Evolutionary conservation across 2,888 invertebrate species (phyloP), one percentile per base, ranked within the genome.

Genomic region (Schizotus pectinicornis): DNA sequence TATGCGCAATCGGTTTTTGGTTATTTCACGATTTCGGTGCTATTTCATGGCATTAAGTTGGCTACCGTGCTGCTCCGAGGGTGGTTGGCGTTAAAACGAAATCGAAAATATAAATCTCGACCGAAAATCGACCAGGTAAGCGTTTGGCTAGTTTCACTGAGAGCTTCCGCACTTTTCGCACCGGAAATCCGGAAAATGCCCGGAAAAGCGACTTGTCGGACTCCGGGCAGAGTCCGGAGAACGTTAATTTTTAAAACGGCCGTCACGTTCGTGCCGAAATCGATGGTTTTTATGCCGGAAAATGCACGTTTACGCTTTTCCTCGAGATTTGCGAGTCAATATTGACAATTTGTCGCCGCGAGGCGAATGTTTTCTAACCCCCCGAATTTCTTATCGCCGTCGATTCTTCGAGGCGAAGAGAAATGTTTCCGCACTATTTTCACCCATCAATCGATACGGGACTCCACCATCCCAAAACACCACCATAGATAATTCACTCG

Each of bases 1-100:
- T 75, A 74, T 77, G 77, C 77, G 77, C 77, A 72, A 60, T 71
- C 59, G 62, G 59, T 63, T 64, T 68, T 67, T 72, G 69, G 71
- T 68, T 67, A 71, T 74, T 75, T 77, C 77, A 75, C 75, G 77
- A 78, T 79, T 76, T 77, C 77, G 75, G 77, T 75, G 69, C 76
- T 77, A 77, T 79, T 78, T 79, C 69, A 67, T 74, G 71, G 68
- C 79, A 79, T 76, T 79, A 80, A 79, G 80, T 80, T 79, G 79
- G 79, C 78, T 74, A 75, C 74, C 79, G 80, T 80, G 79, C 74
- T 76, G 70, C 77, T 77, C 72, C 72, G 70, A 79, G 77, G 80
- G 79, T 77, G 79, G 75, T 78, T 76, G 72, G 71, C 73, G 75
- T 73, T 72, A 69, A 73, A 75, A 72, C 63, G 61, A 65, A 68